Evolutionary conservation across 2,113 vertebrate species (phyloP).

Genomic region (Caranx ignobilis): DNA sequence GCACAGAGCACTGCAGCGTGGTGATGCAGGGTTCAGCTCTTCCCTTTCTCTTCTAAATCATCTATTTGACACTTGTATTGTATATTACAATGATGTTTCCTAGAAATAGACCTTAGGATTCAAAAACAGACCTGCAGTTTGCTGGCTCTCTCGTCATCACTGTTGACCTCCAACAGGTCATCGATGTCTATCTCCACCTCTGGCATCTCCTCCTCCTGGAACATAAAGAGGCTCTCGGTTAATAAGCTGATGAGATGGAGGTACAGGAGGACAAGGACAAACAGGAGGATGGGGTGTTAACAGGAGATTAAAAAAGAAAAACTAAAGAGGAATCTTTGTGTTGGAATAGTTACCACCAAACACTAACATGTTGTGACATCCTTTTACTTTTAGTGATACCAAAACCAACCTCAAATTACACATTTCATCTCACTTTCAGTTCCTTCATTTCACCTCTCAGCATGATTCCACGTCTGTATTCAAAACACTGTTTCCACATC

Average conservation of each 20-base stretch:
- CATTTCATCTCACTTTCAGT: neutral
- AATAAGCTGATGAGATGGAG: constrained; percentile 22
- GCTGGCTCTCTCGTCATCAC: constrained; percentile 93
- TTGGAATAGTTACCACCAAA: neutral
- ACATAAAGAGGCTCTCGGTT: constrained; percentile 55
- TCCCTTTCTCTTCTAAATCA: neutral
- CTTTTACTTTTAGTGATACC: too few relatives aligned
- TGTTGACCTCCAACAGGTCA: constrained; percentile 93
- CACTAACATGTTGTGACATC: neutral
- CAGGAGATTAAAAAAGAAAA: constrained; percentile 4
- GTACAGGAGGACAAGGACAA: neutral
- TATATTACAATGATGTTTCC: neutral
- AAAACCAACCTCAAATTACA: neutral
- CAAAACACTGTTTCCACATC: constrained; percentile 14
- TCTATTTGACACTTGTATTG: neutral
- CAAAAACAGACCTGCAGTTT: constrained; percentile 88
- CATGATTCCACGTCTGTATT: constrained; percentile 2
- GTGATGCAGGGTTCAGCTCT: neutral
- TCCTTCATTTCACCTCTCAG: neutral
- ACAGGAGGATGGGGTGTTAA: neutral
- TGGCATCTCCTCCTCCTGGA: constrained; percentile 98
- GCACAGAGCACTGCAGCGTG: neutral
- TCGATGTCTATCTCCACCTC: constrained; percentile 99
- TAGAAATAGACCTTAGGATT: neutral
- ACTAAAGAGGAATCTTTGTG: neutral